Base-by-base conservation (phyloP, 2,113 vertebrate genomes). In the Grammatotria lemairii region DNA sequence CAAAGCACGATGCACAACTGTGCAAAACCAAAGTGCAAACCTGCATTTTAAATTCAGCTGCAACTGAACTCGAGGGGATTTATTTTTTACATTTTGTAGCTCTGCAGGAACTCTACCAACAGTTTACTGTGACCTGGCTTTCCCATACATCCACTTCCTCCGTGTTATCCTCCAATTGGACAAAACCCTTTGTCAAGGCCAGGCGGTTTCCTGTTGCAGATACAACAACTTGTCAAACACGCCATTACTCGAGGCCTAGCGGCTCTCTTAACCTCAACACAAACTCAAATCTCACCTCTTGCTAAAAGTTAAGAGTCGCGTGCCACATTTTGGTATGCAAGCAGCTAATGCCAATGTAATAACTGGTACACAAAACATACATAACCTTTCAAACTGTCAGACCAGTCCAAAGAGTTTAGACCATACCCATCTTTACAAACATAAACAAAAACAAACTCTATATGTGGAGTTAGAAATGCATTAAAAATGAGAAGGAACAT, bases 151-250 rank as follows among this genome's bases (percentile, higher is more conserved):
- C 68, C 4, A 65, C 86, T 90, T 93, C 89, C 79, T 40, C 58
- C 11, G 57, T 16, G 51, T 81, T 38, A 78, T 83, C 57, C 23
- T 88, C 88, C 80, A 57, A 80, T 82, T 83, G 49, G 80, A 51
- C 28, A 81, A 84, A 86, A 68, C 65, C 38, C 33, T 19, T 51
- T 78, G 82, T 83, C 90, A 94, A 90, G 92, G 91, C 81, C 82
- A 80, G 54, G 83, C 28, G 13, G 49, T 81, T 94, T 94, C 93
- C 93, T 89, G 80, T 85, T 40, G 83, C 83, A 94, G 91, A 83
- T 75, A 88, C 40, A 86, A 86, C 84, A 85, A 88, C 49, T 17
- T 51, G 55, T 11, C 65, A 85, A 86, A 70, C 58, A 78, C 4
- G 9, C 23, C 12, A 51, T 51, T 19, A 9, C 21, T 70, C 42